These are phyloP conservation scores for Allacma fusca DNA, from an alignment of 2,888 invertebrate genomes.

Conservation along the genomic window DNA sequence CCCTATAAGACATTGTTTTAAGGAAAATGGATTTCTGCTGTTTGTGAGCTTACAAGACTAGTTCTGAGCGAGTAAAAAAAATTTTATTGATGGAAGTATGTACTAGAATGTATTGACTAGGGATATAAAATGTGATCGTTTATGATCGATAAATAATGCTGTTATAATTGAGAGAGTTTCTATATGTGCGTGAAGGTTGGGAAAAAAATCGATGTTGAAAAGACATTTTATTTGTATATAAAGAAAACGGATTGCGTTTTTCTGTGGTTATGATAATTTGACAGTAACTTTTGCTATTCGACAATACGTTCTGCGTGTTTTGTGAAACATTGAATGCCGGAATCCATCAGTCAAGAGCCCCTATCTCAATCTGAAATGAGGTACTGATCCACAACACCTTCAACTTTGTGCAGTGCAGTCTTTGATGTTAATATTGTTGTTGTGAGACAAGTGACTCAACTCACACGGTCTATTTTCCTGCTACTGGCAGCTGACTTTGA, in stretches of 20 bases:
- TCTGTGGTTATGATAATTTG: background rate
- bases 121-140: background rate
- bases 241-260: background rate
- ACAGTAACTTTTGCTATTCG: background rate
- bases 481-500: too few species aligned
- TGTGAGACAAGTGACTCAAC: background rate
- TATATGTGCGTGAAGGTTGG: background rate
- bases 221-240: background rate
- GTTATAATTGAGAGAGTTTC: background rate
- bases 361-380: background rate
- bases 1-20: background rate
- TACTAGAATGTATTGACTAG: background rate
- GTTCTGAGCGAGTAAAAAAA: conserved; percentile 14
- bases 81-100: background rate
- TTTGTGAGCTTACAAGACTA: conserved; percentile 42
- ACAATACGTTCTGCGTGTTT: background rate
- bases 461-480: too few species aligned
- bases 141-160: conserved; percentile 4
- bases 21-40: background rate
- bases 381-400: background rate
- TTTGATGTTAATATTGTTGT: background rate
- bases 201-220: background rate
- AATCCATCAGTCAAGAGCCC: background rate
- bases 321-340: background rate
- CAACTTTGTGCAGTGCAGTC: background rate